phyloP scores from a whole-genome alignment of 92 coral and sea anemone species.

The Phymanthus crucifer region DNA sequence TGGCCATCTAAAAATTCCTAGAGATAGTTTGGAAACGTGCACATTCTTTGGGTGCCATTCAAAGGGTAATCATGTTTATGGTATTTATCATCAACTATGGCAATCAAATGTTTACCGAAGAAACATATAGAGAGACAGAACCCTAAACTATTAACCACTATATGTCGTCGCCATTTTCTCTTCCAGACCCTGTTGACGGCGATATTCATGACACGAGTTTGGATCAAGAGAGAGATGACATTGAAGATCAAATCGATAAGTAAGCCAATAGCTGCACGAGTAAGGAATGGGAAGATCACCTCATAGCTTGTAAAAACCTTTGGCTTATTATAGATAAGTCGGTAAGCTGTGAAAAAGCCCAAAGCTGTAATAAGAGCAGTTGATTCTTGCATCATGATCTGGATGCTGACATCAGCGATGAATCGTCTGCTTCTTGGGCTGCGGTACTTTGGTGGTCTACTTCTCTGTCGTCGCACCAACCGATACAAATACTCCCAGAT shows the following conservation, averaged over 20 bases:
- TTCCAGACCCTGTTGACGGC: constrained; percentile 36
- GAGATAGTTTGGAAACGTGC: background rate
- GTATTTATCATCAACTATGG: constrained; percentile 11
- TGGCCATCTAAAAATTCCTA: too few relatives aligned
- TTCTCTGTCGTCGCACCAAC: constrained; percentile 14
- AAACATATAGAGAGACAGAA: background rate
- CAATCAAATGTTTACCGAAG: constrained; percentile 20
- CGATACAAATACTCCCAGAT: constrained; percentile 58
- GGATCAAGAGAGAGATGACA: background rate
- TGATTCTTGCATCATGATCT: constrained; percentile 62
- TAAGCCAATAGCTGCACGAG: constrained; percentile 47
- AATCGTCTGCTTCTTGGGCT: constrained; percentile 12
- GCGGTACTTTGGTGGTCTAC: background rate
- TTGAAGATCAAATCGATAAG: background rate
- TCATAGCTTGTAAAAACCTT: constrained; percentile 18
- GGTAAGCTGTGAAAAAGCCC: constrained; percentile 50
- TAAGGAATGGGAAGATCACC: constrained; percentile 32
- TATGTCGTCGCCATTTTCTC: background rate
- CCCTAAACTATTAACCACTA: background rate
- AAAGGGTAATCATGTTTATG: background rate
- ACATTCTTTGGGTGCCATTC: background rate
- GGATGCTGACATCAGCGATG: constrained; percentile 38
- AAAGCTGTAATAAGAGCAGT: constrained; percentile 55
- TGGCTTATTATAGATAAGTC: constrained; percentile 43
- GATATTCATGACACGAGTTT: constrained; percentile 9